phyloP scores from a whole-genome alignment of 2,888 invertebrate species.

The Epinotia brunnichana region DNA sequence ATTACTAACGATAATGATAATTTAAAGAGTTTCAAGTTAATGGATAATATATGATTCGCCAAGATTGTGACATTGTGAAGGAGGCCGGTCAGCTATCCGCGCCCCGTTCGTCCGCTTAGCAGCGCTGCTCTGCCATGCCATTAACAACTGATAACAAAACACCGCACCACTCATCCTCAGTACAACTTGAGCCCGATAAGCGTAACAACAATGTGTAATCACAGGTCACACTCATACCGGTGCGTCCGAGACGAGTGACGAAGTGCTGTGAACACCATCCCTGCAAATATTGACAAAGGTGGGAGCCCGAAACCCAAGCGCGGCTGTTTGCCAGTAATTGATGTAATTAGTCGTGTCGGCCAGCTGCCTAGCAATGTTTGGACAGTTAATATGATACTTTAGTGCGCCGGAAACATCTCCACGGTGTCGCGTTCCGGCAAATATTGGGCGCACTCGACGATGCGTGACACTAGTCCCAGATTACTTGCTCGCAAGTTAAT shows the following conservation, averaged over 20 bases:
- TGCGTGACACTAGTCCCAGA: conserved; percentile 70
- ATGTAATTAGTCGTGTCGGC: conserved; percentile 83
- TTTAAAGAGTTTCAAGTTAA: background rate
- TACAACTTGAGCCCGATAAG: background rate
- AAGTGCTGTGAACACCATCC: conserved; percentile 46
- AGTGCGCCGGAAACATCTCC: conserved; percentile 79
- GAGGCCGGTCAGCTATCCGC: background rate
- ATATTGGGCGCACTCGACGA: conserved; percentile 79
- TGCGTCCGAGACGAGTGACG: background rate
- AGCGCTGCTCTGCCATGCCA: background rate
- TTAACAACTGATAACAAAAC: background rate
- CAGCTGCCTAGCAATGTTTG: conserved; percentile 78
- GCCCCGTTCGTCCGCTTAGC: too few relatives aligned
- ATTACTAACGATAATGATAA: background rate
- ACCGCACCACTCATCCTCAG: background rate
- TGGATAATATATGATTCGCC: background rate
- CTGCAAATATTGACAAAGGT: conserved; percentile 82
- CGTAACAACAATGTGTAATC: background rate
- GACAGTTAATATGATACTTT: conserved; percentile 81
- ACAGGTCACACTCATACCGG: background rate
- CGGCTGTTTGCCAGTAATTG: conserved; percentile 80
- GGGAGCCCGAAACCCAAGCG: conserved; percentile 78
- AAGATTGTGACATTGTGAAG: background rate
- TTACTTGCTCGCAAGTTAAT: conserved; percentile 48
- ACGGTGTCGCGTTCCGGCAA: conserved; percentile 77